Evolutionary conservation across 2,888 invertebrate genomes (phyloP).

Genomic region (Mythimna loreyi): DNA sequence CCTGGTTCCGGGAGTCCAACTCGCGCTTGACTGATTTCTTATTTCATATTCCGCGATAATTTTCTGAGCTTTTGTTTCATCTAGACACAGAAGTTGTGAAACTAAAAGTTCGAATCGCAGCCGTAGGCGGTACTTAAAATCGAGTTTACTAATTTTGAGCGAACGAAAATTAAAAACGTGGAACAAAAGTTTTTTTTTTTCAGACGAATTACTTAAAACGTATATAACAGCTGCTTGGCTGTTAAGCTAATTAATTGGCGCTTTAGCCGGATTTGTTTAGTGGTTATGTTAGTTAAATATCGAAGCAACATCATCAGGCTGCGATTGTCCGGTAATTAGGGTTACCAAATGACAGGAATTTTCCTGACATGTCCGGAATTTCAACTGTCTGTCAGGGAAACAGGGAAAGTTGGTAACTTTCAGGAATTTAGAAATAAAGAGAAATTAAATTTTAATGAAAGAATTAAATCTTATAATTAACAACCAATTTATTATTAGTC

Average conservation of each 20-base stretch:
- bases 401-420: no score
- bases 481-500: no score
- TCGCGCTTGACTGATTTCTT: neutral
- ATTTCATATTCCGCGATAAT: neutral
- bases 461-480: no score
- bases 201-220: conserved; percentile 43
- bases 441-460: no score
- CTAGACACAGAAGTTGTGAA: conserved; percentile 47
- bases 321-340: conserved; percentile 16
- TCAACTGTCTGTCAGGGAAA: no score
- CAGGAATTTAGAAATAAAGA: no score
- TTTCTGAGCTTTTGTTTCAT: conserved; percentile 30
- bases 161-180: conserved; percentile 55
- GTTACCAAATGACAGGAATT: no score
- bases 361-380: no score
- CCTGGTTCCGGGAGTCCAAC: no score
- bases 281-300: conserved; percentile 10
- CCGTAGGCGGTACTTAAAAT: conserved; percentile 53
- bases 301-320: conserved; percentile 1
- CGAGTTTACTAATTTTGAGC: conserved; percentile 53
- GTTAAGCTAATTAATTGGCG: conserved; percentile 40
- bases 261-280: conserved; percentile 6
- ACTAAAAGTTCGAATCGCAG: conserved; percentile 53
- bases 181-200: conserved; percentile 52
- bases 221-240: conserved; percentile 28